Conservation (phyloP, 2,888 invertebrate genomes). For the Pristionchus entomophagus region DNA sequence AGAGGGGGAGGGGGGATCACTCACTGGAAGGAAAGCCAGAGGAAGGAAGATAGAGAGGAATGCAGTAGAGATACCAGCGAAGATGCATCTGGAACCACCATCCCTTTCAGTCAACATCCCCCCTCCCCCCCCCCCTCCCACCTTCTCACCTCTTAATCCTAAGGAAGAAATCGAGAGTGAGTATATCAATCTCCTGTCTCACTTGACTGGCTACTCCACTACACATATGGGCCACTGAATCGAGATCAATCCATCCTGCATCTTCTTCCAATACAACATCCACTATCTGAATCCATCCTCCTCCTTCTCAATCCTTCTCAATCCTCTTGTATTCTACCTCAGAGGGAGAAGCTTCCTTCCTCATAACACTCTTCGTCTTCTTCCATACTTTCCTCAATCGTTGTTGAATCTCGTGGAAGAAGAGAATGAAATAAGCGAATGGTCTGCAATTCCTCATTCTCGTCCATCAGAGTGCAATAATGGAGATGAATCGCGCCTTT, state of each 20-base stretch:
- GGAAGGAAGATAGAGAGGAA: constrained; percentile 92
- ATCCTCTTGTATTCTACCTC: background rate
- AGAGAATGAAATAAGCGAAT: background rate
- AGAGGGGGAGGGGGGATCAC: background rate
- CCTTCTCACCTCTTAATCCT: constrained; percentile 84
- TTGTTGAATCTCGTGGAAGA: background rate
- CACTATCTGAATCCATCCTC: constrained; percentile 49
- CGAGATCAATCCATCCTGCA: constrained; percentile 62
- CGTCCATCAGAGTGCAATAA: no score
- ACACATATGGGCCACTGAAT: constrained; percentile 68
- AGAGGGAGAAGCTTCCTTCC: background rate
- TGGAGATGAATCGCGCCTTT: no score
- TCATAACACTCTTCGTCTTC: background rate
- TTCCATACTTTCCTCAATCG: background rate
- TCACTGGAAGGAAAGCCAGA: constrained; percentile 90
- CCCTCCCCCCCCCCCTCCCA: no score
- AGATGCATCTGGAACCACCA: constrained; percentile 81
- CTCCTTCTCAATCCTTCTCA: background rate
- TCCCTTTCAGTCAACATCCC: no score
- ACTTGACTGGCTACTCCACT: constrained; percentile 48
- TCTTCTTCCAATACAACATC: constrained; percentile 57
- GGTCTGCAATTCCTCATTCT: background rate
- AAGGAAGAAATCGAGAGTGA: constrained; percentile 90
- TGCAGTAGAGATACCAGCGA: constrained; percentile 87
- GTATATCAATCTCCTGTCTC: constrained; percentile 85